Base-by-base conservation (phyloP, 2,797 vertebrate genomes). In the Remorina albescens region DNA sequence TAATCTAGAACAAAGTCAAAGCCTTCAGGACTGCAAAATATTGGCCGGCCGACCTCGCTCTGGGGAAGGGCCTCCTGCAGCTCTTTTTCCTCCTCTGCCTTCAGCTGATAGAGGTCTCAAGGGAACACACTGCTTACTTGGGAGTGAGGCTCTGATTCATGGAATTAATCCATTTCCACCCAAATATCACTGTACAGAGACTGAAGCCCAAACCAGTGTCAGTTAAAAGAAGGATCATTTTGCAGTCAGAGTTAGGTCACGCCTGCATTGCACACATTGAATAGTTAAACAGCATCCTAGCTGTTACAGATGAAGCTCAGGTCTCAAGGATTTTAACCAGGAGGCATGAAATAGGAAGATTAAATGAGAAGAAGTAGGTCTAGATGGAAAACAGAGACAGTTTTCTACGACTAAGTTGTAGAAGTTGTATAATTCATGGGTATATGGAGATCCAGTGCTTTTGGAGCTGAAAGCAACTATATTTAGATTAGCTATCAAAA, bases 1-100 rank as follows among this genome's bases (percentile, higher is more conserved):
- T 85, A 64, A 92, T 89, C 85, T 74, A 81, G 80, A 79, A 78
- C 51, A 47, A 76, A 82, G 65, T 72, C 51, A 26, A 71, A 77
- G 71, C 53, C 59, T 77, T 65, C 55, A 49, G 78, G 71, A 56
- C 66, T 63, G 47, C 44, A 49, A 60, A 68, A 74, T 46, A 71
- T 2, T 41, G 51, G 53, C 47, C 53, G 75, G 78, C 76, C 55
- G 54, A 84, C 75, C 80, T 71, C 59, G 71, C 55, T 8, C 46
- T 18, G 28, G 30, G 65, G 66, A 73, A 53, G 49, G 32, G 36
- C 62, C 74, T 74, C 80, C 74, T 73, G 61, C 70, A 78, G 73
- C 76, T 80, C 55, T 26, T 78, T 74, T 56, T 78, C 60, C 78
- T 78, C 62, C 63, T 69, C 60, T 66, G 56, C 72, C 62, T 76